Evolutionary conservation across 2,797 vertebrate species (phyloP).

Genomic region (Bothrops alternatus): DNA sequence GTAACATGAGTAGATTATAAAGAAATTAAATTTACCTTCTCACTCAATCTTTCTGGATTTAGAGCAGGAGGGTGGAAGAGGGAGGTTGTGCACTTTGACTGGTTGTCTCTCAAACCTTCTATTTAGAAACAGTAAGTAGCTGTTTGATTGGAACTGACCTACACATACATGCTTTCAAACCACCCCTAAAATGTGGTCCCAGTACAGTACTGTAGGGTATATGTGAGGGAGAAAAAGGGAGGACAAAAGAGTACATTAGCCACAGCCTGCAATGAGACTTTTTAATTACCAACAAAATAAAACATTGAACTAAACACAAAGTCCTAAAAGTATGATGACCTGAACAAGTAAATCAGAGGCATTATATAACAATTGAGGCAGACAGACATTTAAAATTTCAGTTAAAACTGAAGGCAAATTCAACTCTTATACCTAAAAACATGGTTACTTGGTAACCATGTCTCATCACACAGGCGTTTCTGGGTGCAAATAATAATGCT

Average conservation of each 20-base stretch:
- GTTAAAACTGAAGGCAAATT: background rate
- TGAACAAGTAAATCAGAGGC: background rate
- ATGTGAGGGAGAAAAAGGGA: background rate
- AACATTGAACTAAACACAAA: background rate
- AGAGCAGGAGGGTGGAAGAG: background rate
- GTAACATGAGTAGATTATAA: slow-evolving; percentile 53
- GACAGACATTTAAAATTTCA: background rate
- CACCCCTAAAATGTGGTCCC: background rate
- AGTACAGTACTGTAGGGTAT: background rate
- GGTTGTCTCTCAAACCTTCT: background rate
- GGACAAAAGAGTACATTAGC: background rate
- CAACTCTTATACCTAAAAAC: background rate
- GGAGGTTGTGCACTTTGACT: background rate
- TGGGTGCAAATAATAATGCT: background rate
- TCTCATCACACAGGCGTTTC: background rate
- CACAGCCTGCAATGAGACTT: background rate
- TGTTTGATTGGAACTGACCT: background rate
- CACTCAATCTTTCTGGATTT: slow-evolving; percentile 37
- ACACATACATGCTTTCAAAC: background rate
- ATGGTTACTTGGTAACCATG: background rate
- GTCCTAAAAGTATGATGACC: background rate
- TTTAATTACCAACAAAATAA: background rate
- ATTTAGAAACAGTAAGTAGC: background rate
- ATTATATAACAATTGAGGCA: background rate
- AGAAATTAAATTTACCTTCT: slow-evolving; percentile 58